Evolutionary conservation across 2,113 vertebrate genomes (phyloP).

Genomic region (Pollimyrus isidori): DNA sequence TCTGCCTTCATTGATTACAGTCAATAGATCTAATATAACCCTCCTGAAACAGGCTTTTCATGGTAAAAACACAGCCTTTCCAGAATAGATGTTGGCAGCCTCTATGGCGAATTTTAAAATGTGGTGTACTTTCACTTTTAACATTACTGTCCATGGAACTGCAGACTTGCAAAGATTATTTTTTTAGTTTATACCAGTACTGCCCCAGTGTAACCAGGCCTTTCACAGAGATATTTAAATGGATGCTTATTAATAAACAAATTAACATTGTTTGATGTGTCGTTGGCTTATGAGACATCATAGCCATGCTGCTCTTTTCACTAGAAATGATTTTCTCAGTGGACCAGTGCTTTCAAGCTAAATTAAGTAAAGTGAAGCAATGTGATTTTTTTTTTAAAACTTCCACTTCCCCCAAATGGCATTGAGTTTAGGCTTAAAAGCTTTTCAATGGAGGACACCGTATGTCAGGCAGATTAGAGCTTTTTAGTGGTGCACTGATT

Average conservation of each 20-base stretch:
- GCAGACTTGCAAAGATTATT: too few relatives aligned
- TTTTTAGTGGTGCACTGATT: slow-evolving; percentile 4
- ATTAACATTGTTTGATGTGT: not conserved
- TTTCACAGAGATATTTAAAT: not conserved
- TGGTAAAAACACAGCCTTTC: not conserved
- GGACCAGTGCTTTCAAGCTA: slow-evolving; percentile 12
- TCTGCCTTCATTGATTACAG: not conserved
- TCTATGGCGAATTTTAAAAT: not conserved
- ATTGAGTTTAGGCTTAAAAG: slow-evolving; percentile 15
- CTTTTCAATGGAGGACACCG: not conserved
- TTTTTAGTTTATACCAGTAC: not conserved
- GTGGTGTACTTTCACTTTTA: not conserved
- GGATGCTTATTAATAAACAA: not conserved
- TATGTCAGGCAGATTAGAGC: slow-evolving; percentile 5
- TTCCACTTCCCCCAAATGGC: not conserved
- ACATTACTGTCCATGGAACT: too few relatives aligned
- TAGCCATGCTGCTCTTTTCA: not conserved
- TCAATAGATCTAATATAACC: not conserved
- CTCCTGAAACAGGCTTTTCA: not conserved
- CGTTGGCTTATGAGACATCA: not conserved
- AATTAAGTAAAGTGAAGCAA: slow-evolving; percentile 5
- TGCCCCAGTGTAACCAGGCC: not conserved
- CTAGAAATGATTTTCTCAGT: not conserved
- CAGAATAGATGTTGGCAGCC: not conserved
- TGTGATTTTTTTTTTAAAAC: not conserved